Base-by-base conservation (phyloP, 2,888 invertebrate genomes). In the Hoplodrina blanda region DNA sequence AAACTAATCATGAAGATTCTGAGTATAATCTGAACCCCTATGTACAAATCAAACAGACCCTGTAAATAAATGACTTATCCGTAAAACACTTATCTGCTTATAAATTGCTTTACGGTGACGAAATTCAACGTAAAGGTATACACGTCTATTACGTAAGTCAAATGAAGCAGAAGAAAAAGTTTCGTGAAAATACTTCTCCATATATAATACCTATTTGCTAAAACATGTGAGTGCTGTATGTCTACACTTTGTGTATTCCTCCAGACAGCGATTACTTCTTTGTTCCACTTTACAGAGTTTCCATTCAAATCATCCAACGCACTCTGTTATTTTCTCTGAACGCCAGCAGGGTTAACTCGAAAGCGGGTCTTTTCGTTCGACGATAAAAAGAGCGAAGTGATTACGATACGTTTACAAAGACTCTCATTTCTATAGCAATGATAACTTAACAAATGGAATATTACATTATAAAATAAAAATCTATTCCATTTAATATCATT, bases 401-500 rank as follows among this genome's bases (percentile, higher is more conserved):
- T 71, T 62, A 79, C 62, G 65, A 65, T 30, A 62, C 55, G 25
- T 50, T 64, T 72, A 69, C 49, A 78, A 78, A 80, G 66, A 68
- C 71, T 78, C 79, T 70, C 77, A 80, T 85, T 85, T 83, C 69
- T 77, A 79, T 78, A 83, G 78, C 63, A 73, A 80, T 80, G 80
- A 78, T 83, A 69, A 81, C 80, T 80, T 82, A 75, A 83, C 76
- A 81, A 87, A 87, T 82, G 65, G 73, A 80, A 78, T 61, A 44
- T 70, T 71, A 63, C 62, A 66, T 61, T 70, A 71, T 70, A 77
- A 81, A 80, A 85, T 62, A 71, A 50, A 70, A 52, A 83, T 83
- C 80, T 85, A 85, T 84, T 85, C 82, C 76, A 84, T 85, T 87
- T 79, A 79, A 80, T 84, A 85, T 84, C 81, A 81, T 85, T 79